Evolutionary conservation across 30 jellyfish, hydroid and myxozoan genomes (phyloP).

Genomic region (Morbakka virulenta): DNA sequence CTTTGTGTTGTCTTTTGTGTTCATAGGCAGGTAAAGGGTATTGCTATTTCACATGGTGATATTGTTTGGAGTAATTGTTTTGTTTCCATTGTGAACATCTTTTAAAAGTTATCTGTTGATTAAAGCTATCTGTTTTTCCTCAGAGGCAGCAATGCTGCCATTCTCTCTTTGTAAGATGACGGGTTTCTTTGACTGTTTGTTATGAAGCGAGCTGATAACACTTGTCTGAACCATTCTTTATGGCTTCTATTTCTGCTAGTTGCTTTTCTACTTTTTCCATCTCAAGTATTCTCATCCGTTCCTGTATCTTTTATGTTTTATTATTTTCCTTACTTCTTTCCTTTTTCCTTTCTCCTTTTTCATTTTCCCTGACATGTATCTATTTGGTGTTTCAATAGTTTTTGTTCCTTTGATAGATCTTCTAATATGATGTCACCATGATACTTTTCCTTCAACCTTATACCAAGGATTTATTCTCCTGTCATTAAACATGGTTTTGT

Average conservation of each 20-base stretch:
- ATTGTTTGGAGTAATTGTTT: conserved; percentile 45
- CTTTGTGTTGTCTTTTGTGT: conserved; percentile 35
- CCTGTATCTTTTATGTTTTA: conserved; percentile 19
- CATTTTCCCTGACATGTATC: conserved; percentile 5
- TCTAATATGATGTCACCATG: conserved; percentile 22
- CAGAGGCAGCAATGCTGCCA: conserved; percentile 61
- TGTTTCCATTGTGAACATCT: conserved; percentile 33
- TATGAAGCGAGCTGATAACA: conserved; percentile 37
- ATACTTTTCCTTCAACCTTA: too few species aligned
- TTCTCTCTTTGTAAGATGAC: conserved; percentile 62
- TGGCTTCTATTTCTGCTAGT: background rate
- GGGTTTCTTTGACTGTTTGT: conserved; percentile 48
- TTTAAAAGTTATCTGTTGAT: conserved; percentile 23
- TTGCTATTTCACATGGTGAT: conserved; percentile 44
- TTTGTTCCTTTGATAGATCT: conserved; percentile 17
- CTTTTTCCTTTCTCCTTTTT: conserved; percentile 20
- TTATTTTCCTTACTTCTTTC: conserved; percentile 3
- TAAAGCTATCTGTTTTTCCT: conserved; percentile 50
- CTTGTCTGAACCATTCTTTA: conserved; percentile 44
- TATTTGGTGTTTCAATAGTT: background rate
- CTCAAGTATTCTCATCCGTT: conserved; percentile 26
- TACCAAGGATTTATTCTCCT: conserved; percentile 38
- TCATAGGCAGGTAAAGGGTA: conserved; percentile 34
- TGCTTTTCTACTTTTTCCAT: background rate
- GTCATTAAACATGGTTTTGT: conserved; percentile 6